Evolutionary conservation across 1,140 invertebrate genomes (phyloP).

Genomic region (Pinna nobilis): DNA sequence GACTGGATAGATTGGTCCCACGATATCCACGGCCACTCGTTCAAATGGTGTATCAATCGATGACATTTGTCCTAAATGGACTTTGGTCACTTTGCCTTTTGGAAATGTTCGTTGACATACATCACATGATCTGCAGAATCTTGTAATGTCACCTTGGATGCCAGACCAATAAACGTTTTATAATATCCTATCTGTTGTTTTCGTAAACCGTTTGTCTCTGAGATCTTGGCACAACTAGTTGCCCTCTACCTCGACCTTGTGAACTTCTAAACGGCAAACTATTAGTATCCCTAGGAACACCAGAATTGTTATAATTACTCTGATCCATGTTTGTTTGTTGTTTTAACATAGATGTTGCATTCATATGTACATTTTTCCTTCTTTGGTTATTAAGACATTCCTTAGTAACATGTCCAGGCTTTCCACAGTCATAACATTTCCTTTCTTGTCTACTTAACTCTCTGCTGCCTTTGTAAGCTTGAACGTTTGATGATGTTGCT

Average conservation of each 20-base stretch:
- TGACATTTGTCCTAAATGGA: conserved; percentile 35
- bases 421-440: conserved; percentile 7
- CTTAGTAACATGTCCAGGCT: background rate
- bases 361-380: no score
- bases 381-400: background rate
- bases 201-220: conserved; percentile 16
- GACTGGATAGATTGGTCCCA: conserved; percentile 36
- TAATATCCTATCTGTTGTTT: conserved; percentile 27
- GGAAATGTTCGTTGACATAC: conserved; percentile 40
- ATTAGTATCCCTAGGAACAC: no score
- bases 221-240: conserved; percentile 14
- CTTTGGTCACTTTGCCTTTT: conserved; percentile 41
- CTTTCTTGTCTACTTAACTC: no score
- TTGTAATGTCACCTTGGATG: conserved; percentile 23
- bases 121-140: conserved; percentile 45
- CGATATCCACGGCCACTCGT: conserved; percentile 36
- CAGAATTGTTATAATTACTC: no score
- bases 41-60: conserved; percentile 40
- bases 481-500: background rate
- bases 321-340: no score
- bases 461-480: no score
- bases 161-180: conserved; percentile 50
- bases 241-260: background rate
- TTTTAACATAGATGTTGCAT: no score
- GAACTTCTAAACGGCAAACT: no score